Percentiles rank a stretch among this genome's conserved stretches.
phyloP scores from a whole-genome alignment of 2,113 vertebrate genomes.

The Notothenia rossii region DNA sequence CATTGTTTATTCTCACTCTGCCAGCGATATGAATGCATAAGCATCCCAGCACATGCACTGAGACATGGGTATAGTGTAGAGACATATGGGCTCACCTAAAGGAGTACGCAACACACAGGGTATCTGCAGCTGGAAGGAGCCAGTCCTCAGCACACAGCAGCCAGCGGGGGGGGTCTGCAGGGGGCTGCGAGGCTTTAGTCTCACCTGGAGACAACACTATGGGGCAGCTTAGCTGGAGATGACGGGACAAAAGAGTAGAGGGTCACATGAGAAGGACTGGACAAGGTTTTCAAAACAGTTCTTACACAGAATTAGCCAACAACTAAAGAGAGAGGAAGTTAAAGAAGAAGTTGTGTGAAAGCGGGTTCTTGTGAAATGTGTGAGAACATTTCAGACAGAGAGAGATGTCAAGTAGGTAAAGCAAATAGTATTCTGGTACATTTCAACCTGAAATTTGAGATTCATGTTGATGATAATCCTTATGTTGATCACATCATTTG shows the following conservation, averaged over 20 bases:
- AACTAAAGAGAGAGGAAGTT: slow-evolving; percentile 17
- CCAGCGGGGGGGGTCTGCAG: slow-evolving; percentile 64
- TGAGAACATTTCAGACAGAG: slow-evolving; percentile 18
- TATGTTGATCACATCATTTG: too few relatives aligned
- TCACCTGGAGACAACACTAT: slow-evolving; percentile 69
- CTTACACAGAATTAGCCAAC: slow-evolving; percentile 5
- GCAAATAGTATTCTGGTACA: background rate
- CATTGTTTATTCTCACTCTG: slow-evolving; percentile 67
- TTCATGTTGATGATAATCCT: background rate
- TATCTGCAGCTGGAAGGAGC: slow-evolving; percentile 68
- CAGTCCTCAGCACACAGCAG: slow-evolving; percentile 81
- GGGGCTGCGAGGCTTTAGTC: slow-evolving; percentile 44
- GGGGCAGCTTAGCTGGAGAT: slow-evolving; percentile 76
- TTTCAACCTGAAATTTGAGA: background rate
- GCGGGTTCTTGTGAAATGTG: slow-evolving; percentile 8
- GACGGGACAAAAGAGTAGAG: slow-evolving; percentile 14
- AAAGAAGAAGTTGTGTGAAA: slow-evolving; percentile 26
- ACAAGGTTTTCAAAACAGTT: slow-evolving; percentile 5
- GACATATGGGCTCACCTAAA: slow-evolving; percentile 78
- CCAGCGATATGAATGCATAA: slow-evolving; percentile 45
- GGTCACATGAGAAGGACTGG: slow-evolving; percentile 19
- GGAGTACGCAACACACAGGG: slow-evolving; percentile 81
- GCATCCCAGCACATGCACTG: slow-evolving; percentile 26
- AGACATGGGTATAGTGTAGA: slow-evolving; percentile 26
- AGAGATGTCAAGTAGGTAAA: background rate